Conservation (phyloP, 2,113 vertebrate genomes). For the Melanocharis versteri region DNA sequence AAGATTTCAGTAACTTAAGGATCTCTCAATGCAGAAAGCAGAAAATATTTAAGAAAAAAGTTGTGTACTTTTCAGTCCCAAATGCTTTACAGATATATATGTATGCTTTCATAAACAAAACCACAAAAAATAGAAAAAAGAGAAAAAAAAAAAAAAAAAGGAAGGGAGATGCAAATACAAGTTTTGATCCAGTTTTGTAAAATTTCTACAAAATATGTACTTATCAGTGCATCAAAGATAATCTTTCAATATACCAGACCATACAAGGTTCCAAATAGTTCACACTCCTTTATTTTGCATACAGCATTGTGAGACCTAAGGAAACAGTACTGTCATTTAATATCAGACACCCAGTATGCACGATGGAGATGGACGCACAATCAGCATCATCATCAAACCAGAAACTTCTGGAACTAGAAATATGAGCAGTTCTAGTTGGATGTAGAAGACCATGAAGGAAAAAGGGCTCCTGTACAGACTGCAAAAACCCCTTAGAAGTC, state of each 20-base stretch:
- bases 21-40: neutral
- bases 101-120: neutral
- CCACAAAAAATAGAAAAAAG: neutral
- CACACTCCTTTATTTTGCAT: neutral
- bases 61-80: neutral
- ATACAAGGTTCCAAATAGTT: neutral
- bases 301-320: neutral
- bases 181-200: neutral
- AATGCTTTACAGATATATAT: neutral
- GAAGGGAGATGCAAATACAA: neutral
- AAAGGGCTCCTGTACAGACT: neutral
- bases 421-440: neutral
- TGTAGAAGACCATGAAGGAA: neutral
- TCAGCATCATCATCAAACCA: neutral
- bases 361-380: neutral
- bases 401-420: neutral
- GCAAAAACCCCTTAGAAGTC: neutral
- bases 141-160: neutral
- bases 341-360: neutral
- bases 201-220: neutral
- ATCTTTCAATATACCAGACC: neutral
- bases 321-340: neutral
- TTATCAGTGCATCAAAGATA: neutral
- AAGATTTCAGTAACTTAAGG: neutral
- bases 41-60: neutral